Evolutionary conservation across 2,797 vertebrate genomes (phyloP).

Genomic region (Botia almorhae): DNA sequence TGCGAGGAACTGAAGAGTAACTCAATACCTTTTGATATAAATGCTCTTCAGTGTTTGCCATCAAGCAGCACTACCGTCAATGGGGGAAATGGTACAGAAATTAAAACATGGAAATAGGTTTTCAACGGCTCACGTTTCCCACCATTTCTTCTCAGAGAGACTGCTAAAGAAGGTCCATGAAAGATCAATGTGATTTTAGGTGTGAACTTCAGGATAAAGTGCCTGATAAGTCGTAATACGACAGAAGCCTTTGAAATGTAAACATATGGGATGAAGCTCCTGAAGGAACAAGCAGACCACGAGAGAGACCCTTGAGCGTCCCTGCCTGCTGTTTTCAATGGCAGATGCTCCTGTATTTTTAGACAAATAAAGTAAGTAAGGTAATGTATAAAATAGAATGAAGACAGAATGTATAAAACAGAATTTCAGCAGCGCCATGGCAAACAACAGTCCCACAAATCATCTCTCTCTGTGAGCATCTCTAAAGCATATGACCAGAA

Average conservation of each 20-base stretch:
- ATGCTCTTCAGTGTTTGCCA: slow-evolving; percentile 57
- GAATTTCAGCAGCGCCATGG: slow-evolving; percentile 63
- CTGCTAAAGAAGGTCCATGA: background rate
- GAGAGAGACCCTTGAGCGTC: slow-evolving; percentile 16
- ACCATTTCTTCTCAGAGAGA: slow-evolving; percentile 27
- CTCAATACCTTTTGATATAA: slow-evolving; percentile 64
- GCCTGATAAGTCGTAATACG: background rate
- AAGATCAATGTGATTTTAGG: slow-evolving; percentile 42
- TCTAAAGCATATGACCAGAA: slow-evolving; percentile 76
- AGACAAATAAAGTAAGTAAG: background rate
- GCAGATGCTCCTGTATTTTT: background rate
- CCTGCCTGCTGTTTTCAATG: slow-evolving; percentile 17
- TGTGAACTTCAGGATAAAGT: background rate
- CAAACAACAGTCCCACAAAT: slow-evolving; percentile 75
- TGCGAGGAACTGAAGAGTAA: slow-evolving; percentile 55
- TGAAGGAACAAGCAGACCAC: slow-evolving; percentile 75
- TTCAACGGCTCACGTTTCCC: slow-evolving; percentile 58
- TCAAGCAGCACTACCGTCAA: slow-evolving; percentile 46
- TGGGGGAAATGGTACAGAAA: slow-evolving; percentile 43
- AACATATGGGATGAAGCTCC: slow-evolving; percentile 65
- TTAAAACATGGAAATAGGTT: slow-evolving; percentile 68
- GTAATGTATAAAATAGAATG: background rate
- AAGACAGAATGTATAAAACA: slow-evolving; percentile 42
- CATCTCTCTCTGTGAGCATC: slow-evolving; percentile 66
- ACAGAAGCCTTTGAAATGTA: slow-evolving; percentile 45